Base-by-base conservation (phyloP, 2,888 invertebrate species). In the Drosophila demipolita region DNA sequence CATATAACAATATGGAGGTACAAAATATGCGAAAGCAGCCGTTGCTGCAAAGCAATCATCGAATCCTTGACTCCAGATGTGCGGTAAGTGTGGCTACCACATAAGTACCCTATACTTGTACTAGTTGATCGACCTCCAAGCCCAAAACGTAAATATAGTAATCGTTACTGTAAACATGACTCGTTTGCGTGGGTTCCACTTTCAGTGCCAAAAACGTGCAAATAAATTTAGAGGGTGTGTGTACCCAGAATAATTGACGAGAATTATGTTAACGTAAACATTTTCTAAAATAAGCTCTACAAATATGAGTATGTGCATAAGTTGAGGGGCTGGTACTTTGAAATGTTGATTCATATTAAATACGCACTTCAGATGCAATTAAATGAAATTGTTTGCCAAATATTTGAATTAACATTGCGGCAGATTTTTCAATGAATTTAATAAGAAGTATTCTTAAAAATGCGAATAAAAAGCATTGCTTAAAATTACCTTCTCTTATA, bases 41-140 rank as follows among this genome's bases (percentile, higher is more conserved):
- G 57, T 69, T 83, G 78, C 67, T 91, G 66, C 89, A 91, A 68
- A 91, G 80, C 78, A 83, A 84, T 42, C 80, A 82, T 72, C 80
- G 83, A 50, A 91, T 92, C 76, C 90, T 91, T 67, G 92, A 92
- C 53, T 79, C 92, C 62, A 80, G 92, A 80, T 92, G 91, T 79
- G 92, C 91, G 91, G 92, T 93, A 89, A 92, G 92, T 91, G 67
- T 75, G 71, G 54, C 75, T 20, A 45, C 33, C 26, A n/a, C 52
- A 50, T 63, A 38, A 35, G 26, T 45, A 17, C 32, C 12, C 29
- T 49, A 63, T 40, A 38, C 17, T 36, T 12, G 4, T 36, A 12
- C 11, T 48, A 50, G 60, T 78, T 66, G 65, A 71, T 65, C 61
- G 67, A 66, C 65, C 64, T 40, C 32, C 60, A 36, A 52, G 7